phyloP scores from a whole-genome alignment of 2,113 vertebrate species.

The rabbit (Oryctolagus cuniculus) region mOryCun1.1 NC_091444.1:57832501-57833000 shows the following conservation, averaged over 20 bases:
- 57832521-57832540: background rate
- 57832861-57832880: conserved; percentile 32
- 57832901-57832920: background rate
- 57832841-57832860: conserved; percentile 55
- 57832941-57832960: background rate
- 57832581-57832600: conserved; percentile 4
- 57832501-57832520: background rate
- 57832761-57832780: background rate
- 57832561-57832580: background rate
- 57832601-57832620: background rate
- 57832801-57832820: conserved; percentile 20
- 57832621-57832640: background rate
- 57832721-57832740: background rate
- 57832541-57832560: too few species aligned
- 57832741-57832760: background rate
- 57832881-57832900: background rate
- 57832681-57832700: background rate
- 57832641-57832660: background rate
- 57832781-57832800: background rate
- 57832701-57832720: background rate
- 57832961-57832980: conserved; percentile 64
- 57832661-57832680: background rate
- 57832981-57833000: conserved; percentile 28
- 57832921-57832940: background rate
- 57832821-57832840: conserved; percentile 40